Percentiles rank a stretch among this genome's conserved stretches.
Evolutionary conservation across 2,888 invertebrate genomes (phyloP).

Genomic region (Physocephala rufipes): DNA sequence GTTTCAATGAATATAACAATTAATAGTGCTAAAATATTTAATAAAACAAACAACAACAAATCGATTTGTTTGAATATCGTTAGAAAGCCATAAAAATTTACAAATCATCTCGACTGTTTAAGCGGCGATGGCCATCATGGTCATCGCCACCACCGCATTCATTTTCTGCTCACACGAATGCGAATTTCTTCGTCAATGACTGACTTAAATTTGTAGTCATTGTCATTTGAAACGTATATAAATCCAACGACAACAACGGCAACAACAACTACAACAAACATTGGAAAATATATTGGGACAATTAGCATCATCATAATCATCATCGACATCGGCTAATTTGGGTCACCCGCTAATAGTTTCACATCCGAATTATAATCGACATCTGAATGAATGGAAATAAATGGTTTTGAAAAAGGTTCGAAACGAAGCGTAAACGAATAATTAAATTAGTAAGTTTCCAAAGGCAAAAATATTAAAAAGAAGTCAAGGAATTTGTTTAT

Average conservation of each 20-base stretch:
- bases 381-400: not conserved
- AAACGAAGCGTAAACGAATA: conserved; percentile 13
- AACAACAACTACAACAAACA: not conserved
- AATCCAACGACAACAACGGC: not conserved
- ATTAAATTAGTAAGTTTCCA: conserved; percentile 26
- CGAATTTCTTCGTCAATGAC: conserved; percentile 6
- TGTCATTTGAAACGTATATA: not conserved
- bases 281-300: not conserved
- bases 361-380: conserved; percentile 31
- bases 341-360: conserved; percentile 34
- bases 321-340: conserved; percentile 15
- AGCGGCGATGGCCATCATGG: no score
- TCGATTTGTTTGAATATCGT: no score
- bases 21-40: no score
- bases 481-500: not conserved
- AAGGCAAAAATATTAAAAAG: not conserved
- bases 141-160: no score
- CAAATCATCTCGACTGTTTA: no score
- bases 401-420: not conserved
- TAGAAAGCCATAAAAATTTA: no score
- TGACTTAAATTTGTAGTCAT: not conserved
- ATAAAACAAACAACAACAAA: no score
- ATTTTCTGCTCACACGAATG: no score
- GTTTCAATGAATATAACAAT: no score
- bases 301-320: conserved; percentile 27